Evolutionary conservation across 2,797 vertebrate species (phyloP).

Genomic region (Manis crassicaudata): DNA sequence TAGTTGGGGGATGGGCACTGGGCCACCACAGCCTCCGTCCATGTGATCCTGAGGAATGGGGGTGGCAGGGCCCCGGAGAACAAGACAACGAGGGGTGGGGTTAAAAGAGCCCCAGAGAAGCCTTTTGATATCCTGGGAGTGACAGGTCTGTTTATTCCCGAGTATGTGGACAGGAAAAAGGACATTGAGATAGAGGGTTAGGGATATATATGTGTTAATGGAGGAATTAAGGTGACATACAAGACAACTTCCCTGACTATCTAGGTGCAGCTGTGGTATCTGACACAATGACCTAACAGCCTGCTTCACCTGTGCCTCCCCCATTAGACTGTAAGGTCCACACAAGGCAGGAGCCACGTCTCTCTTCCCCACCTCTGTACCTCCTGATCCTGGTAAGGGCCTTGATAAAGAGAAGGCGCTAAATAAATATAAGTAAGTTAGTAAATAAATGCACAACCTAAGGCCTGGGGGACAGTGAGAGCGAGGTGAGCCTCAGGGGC

Average conservation of each 20-base stretch:
- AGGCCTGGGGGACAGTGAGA: neutral
- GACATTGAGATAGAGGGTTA: neutral
- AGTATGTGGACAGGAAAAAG: neutral
- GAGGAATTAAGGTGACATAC: neutral
- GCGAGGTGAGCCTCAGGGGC: neutral
- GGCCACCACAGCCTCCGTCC: neutral
- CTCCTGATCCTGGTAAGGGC: neutral
- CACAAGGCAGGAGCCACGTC: neutral
- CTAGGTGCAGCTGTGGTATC: neutral
- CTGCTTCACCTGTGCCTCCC: neutral
- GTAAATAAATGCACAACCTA: neutral
- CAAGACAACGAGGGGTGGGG: neutral
- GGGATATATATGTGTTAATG: neutral
- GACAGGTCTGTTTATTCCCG: neutral
- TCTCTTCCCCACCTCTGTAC: neutral
- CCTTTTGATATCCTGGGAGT: neutral
- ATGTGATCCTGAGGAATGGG: neutral
- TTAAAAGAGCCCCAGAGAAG: neutral
- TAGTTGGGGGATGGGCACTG: too few species aligned
- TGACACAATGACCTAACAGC: neutral
- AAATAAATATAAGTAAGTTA: neutral
- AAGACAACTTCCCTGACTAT: neutral
- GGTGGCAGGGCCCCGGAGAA: neutral
- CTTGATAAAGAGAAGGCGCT: neutral
- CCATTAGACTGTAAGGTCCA: neutral